These are phyloP conservation scores for Lepidurus couesii DNA, from an alignment of 1,140 invertebrate species.

Conservation along the genomic window DNA sequence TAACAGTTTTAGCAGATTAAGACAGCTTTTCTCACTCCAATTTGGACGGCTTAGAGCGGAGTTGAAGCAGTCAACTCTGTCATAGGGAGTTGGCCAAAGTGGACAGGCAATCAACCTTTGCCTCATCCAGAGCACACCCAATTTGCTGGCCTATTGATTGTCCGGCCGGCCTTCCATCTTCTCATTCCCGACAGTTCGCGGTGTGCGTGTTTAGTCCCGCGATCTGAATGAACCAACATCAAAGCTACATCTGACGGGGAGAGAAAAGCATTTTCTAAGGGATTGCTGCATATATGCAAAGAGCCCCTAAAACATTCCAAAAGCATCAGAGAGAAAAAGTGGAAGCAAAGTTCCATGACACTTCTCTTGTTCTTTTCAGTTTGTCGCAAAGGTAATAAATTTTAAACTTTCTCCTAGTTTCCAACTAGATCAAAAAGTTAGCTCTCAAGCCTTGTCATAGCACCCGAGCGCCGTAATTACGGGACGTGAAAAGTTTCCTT, in stretches of 20 bases:
- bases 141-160: conserved; percentile 22
- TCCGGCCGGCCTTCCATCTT: conserved; percentile 8
- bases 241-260: not conserved
- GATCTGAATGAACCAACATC: not conserved
- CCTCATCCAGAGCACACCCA: conserved; percentile 16
- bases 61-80: conserved; percentile 15
- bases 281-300: not conserved
- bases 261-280: not conserved
- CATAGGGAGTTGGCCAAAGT: conserved; percentile 30
- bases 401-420: not conserved
- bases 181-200: not conserved
- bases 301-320: not conserved
- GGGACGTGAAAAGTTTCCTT: not conserved
- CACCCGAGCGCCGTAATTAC: not conserved
- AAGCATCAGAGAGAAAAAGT: not conserved
- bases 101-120: conserved; percentile 21
- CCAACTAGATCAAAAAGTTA: not conserved
- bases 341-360: not conserved
- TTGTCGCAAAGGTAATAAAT: not conserved
- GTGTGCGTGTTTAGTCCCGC: conserved; percentile 1
- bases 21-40: conserved; percentile 13
- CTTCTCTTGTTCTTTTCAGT: not conserved
- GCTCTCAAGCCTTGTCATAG: not conserved
- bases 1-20: conserved; percentile 2
- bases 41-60: conserved; percentile 4